A percentile compares a stretch with the other conserved stretches of the same genome.
Conservation (phyloP, 2,113 vertebrate species). For the Gymnarchus niloticus region DNA sequence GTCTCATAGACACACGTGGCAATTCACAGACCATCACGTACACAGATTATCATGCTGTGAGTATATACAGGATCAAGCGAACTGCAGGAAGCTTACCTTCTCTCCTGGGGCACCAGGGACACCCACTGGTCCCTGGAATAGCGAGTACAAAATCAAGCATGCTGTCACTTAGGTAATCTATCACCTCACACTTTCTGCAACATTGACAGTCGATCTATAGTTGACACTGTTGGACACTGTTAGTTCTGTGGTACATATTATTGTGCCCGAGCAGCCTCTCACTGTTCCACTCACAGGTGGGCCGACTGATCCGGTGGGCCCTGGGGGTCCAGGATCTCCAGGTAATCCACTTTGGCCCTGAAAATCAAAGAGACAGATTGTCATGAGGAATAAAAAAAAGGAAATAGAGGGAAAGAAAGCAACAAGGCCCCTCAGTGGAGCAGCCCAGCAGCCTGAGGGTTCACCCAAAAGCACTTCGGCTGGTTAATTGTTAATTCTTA, state of each 20-base stretch:
- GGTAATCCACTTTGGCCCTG: slow-evolving; percentile 24
- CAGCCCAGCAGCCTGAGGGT: no score
- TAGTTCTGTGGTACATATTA: not conserved
- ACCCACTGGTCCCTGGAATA: not conserved
- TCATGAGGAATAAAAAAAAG: no score
- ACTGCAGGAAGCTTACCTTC: not conserved
- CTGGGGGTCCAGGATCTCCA: slow-evolving; percentile 35
- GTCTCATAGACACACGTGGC: no score
- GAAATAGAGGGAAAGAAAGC: no score
- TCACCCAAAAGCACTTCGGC: not conserved
- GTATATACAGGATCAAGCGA: not conserved
- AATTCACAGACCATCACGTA: not conserved
- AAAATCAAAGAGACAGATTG: no score
- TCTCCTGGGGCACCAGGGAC: not conserved
- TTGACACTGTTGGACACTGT: not conserved
- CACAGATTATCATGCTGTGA: not conserved
- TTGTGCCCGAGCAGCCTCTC: not conserved
- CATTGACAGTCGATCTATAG: not conserved
- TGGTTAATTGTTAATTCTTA: not conserved
- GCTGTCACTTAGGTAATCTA: no score
- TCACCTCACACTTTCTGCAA: no score
- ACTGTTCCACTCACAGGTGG: not conserved
- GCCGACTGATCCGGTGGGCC: slow-evolving; percentile 19
- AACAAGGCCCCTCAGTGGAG: no score
- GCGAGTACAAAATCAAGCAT: not conserved